Base-by-base conservation (phyloP, 2,888 invertebrate species). In the Macrosoma leucophasiata region DNA sequence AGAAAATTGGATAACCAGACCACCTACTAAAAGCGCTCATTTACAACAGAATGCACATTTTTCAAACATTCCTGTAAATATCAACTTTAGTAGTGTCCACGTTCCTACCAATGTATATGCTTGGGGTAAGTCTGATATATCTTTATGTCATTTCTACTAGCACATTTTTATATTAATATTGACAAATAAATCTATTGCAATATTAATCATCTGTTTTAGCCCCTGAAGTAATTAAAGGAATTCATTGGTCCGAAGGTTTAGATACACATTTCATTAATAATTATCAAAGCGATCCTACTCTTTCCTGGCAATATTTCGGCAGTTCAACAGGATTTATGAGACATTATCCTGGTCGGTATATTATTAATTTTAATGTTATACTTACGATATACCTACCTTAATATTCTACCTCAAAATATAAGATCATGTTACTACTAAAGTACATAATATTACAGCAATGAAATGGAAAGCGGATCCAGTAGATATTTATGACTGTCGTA, bases 271-370 rank as follows among this genome's bases (percentile, higher is more conserved):
- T 98, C 75, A 89, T 89, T 48, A 90, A 91, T 60, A 97, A 97
- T 75, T 93, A 92, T 62, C 89, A 91, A 63, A 88, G 88, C 38
- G 95, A 96, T 72, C 94, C 94, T 9, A 92, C 94, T 3, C 84
- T 97, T 22, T 94, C 95, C 3, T 99, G 98, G 96, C 99, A 99
- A 82, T 98, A 96, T 73, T 99, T 98, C 74, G 98, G 98, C 45
- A 97, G 97, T 70, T 92, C 97, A 18, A 93, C 95, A 10, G 99
- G 99, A 21, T 98, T 98, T 71, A 95, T 99, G 90, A 88, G 98
- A 54, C 95, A 97, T 68, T 99, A 93, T 82, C 99, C 99, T 55
- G 94, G 94, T 93, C 84, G 62, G 26, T 43, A 33, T 10, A 8
- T n/a, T n/a, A n/a, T n/a, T n/a, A n/a, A n/a, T n/a, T n/a, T n/a